Percentiles rank a stretch among this genome's conserved stretches.
These are phyloP conservation scores for Caenorhabditis zanzibari DNA, from an alignment of 2,888 invertebrate genomes.

Conservation along the genomic window DNA sequence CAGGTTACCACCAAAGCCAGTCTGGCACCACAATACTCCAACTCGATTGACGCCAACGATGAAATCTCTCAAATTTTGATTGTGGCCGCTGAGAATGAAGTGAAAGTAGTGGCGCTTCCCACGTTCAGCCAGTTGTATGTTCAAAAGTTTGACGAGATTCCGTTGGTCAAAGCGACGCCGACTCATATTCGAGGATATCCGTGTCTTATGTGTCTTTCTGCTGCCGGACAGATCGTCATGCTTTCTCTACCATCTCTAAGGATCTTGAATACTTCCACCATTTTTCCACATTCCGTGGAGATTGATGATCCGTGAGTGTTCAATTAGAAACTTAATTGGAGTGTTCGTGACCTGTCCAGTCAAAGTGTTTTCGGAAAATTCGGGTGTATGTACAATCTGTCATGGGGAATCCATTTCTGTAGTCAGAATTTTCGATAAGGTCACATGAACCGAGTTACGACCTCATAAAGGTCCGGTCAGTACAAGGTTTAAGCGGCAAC, in stretches of 20 bases:
- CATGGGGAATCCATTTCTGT: too few relatives aligned
- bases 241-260: constrained; percentile 97
- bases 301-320: constrained; percentile 82
- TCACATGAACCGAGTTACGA: too few relatives aligned
- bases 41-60: constrained; percentile 67
- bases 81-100: constrained; percentile 80
- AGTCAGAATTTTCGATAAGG: too few relatives aligned
- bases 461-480: too few relatives aligned
- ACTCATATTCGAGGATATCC: constrained; percentile 82
- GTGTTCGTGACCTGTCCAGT: too few relatives aligned
- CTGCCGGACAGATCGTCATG: constrained; percentile 88
- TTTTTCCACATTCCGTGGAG: constrained; percentile 88
- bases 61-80: constrained; percentile 77
- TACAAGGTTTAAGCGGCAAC: too few relatives aligned
- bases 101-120: constrained; percentile 79
- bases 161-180: constrained; percentile 78
- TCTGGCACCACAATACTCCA: constrained; percentile 72
- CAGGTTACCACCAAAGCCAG: constrained; percentile 79
- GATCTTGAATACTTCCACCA: constrained; percentile 93
- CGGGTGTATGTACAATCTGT: too few relatives aligned
- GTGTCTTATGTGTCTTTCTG: constrained; percentile 77
- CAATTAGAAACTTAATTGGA: too few relatives aligned
- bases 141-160: constrained; percentile 78
- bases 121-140: constrained; percentile 78
- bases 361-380: too few relatives aligned